These are phyloP conservation scores for Caenorhabditis remanei DNA, from an alignment of 1,140 invertebrate species.

Conservation along the genomic window DNA sequence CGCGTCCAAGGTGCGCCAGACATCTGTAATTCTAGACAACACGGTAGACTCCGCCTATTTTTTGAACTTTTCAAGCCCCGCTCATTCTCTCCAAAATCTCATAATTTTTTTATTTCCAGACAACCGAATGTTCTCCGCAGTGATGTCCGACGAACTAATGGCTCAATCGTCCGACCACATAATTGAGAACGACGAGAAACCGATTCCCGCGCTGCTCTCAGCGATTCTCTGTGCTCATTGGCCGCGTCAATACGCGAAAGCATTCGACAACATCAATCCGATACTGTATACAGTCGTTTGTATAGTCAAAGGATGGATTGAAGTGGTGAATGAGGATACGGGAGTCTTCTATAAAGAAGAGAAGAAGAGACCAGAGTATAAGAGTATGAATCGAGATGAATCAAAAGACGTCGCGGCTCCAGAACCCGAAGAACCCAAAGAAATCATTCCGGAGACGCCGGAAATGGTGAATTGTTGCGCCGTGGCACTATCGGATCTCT, in stretches of 20 bases:
- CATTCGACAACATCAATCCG: constrained; percentile 11
- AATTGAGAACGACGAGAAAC: neutral
- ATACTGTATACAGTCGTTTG: constrained; percentile 21
- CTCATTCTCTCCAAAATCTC: too few species aligned
- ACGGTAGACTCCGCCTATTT: too few species aligned
- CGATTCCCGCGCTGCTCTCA: neutral
- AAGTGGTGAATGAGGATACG: constrained; percentile 4
- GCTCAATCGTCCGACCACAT: neutral
- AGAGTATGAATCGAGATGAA: neutral
- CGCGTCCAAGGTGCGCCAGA: too few species aligned
- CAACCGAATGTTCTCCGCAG: neutral
- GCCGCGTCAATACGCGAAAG: constrained; percentile 1
- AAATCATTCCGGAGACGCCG: neutral
- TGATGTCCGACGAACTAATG: constrained; percentile 21
- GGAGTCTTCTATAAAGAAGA: neutral
- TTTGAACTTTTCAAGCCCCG: too few species aligned
- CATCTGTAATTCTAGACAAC: neutral
- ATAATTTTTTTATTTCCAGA: neutral
- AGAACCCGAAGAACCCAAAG: neutral
- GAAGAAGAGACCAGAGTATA: neutral
- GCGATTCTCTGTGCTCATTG: constrained; percentile 17
- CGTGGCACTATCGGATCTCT: neutral
- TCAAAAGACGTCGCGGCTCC: too few species aligned
- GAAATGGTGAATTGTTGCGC: neutral
- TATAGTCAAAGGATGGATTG: constrained; percentile 36